Conservation (phyloP, 64 coral and sea anemone genomes). For the Actinia tenebrosa region DNA sequence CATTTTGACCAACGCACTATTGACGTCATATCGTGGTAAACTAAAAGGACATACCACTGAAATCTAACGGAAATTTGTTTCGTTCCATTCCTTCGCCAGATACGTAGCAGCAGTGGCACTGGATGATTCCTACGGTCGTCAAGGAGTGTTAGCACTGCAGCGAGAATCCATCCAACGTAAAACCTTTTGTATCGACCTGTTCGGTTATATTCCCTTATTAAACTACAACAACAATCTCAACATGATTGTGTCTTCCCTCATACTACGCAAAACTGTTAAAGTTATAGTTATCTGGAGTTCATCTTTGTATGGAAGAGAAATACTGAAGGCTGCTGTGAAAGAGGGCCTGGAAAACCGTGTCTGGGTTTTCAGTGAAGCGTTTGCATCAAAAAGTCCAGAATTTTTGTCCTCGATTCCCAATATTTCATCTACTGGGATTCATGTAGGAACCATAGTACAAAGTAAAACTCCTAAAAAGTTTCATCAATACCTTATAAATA, state of each 20-base stretch:
- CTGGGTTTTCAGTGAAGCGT: conserved; percentile 24
- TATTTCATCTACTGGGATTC: background rate
- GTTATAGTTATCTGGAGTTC: background rate
- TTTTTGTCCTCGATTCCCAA: background rate
- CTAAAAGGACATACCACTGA: too few relatives aligned
- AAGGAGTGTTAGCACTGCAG: conserved; percentile 4
- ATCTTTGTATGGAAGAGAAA: background rate
- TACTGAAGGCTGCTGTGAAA: conserved; percentile 1
- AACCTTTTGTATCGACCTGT: conserved; percentile 24
- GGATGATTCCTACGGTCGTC: conserved; percentile 22
- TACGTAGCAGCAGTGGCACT: conserved; percentile 8
- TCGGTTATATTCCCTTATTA: background rate
- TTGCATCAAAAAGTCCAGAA: background rate
- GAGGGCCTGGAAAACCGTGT: background rate
- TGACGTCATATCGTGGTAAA: too few relatives aligned
- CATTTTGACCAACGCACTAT: too few relatives aligned
- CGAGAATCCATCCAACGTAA: background rate
- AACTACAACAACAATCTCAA: conserved; percentile 4
- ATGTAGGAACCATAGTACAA: background rate
- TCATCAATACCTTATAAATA: too few relatives aligned
- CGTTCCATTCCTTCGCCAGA: background rate
- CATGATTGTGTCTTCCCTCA: conserved; percentile 10
- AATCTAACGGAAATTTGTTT: too few relatives aligned
- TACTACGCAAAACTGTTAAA: background rate
- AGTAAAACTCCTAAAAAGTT: too few relatives aligned